Evolutionary conservation across 2,113 vertebrate genomes (phyloP).

Genomic region (Nesogale talazaci): DNA sequence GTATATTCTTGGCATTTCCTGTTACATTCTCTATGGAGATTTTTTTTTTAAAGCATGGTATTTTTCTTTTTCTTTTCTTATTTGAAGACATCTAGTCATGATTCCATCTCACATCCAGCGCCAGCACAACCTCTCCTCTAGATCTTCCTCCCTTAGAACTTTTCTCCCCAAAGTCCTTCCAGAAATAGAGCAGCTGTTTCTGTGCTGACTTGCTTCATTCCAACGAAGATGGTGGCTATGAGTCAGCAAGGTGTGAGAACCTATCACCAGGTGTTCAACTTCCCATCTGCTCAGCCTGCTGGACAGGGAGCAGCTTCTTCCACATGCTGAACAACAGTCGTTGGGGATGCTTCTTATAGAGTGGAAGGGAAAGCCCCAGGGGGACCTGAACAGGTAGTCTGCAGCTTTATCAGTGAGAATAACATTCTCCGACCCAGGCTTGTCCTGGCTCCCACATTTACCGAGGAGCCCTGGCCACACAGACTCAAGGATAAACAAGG

Average conservation of each 20-base stretch:
- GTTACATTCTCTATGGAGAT: background rate
- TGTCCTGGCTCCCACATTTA: background rate
- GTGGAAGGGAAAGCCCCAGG: no score
- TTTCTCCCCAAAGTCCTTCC: background rate
- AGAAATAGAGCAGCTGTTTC: constrained; percentile 21
- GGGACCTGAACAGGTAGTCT: no score
- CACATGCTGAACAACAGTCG: background rate
- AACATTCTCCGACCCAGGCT: constrained; percentile 3
- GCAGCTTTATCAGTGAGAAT: background rate
- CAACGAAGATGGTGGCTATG: background rate
- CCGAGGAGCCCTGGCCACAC: background rate
- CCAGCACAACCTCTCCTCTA: background rate
- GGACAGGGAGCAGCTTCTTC: background rate
- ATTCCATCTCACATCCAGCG: background rate
- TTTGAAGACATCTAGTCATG: background rate
- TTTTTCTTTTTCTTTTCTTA: background rate
- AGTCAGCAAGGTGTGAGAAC: background rate
- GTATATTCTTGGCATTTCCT: constrained; percentile 38
- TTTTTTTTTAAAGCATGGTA: no score
- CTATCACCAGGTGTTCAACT: background rate
- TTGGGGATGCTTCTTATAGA: no score
- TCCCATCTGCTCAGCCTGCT: background rate
- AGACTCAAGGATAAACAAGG: no score
- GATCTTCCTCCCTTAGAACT: constrained; percentile 13
- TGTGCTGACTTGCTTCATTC: background rate